Evolutionary conservation across 1,140 invertebrate genomes (phyloP).

Genomic region (Conopomorpha cramerella): DNA sequence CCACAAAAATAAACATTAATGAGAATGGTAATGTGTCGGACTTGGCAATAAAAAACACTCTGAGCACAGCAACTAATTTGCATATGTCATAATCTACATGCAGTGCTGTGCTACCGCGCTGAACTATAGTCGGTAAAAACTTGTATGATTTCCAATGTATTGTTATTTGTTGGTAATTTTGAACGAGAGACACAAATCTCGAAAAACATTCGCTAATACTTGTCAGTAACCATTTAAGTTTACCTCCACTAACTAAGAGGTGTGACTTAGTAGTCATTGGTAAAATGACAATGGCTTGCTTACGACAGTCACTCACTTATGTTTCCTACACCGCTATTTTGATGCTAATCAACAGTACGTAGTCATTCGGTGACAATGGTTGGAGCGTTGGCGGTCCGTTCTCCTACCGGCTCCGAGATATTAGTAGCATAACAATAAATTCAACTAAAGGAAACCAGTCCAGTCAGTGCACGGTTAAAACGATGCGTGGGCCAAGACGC

Average conservation of each 20-base stretch:
- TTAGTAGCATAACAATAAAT: conserved; percentile 48
- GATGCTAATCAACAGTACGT: conserved; percentile 45
- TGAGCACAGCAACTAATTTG: conserved; percentile 29
- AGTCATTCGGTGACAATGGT: not conserved
- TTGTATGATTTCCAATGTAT: too few species aligned
- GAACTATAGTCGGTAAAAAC: too few species aligned
- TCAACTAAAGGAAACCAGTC: conserved; percentile 33
- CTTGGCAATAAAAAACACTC: conserved; percentile 29
- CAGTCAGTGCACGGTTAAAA: conserved; percentile 40
- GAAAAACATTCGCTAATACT: too few species aligned
- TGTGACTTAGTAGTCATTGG: too few species aligned
- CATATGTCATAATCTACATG: conserved; percentile 40
- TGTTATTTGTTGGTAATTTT: too few species aligned
- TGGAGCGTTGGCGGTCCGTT: conserved; percentile 22
- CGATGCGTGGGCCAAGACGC: conserved; percentile 31
- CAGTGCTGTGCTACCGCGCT: conserved; percentile 40
- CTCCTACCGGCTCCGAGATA: conserved; percentile 23
- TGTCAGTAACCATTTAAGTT: too few species aligned
- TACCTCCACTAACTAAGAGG: too few species aligned
- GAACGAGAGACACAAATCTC: too few species aligned
- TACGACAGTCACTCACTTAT: conserved; percentile 2
- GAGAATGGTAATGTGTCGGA: conserved; percentile 28
- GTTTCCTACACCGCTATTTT: conserved; percentile 20
- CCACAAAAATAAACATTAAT: too few species aligned
- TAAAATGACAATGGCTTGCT: conserved; percentile 2